Conservation (phyloP, 1,140 invertebrate genomes). For the Triops cancriformis region DNA sequence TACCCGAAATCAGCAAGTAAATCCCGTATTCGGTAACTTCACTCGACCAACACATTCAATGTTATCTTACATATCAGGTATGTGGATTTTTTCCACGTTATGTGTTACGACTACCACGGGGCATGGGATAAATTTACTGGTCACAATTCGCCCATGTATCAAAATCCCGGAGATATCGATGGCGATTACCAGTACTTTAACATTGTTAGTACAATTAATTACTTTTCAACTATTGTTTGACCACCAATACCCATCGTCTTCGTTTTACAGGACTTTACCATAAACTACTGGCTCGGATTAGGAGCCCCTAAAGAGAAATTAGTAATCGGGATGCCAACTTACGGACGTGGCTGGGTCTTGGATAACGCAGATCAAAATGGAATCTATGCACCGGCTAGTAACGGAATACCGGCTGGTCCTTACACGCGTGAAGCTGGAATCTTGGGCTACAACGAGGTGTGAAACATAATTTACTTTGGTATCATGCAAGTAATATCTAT, state of each 20-base stretch:
- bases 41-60: slow-evolving; percentile 37
- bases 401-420: slow-evolving; percentile 32
- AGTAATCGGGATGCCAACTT: slow-evolving; percentile 56
- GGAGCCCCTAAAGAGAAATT: slow-evolving; percentile 51
- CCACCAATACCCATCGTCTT: slow-evolving; percentile 16
- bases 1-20: slow-evolving; percentile 2
- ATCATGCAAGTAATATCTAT: too few species aligned
- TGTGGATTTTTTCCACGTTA: slow-evolving; percentile 44
- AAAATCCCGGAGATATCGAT: slow-evolving; percentile 34
- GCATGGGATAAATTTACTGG: slow-evolving; percentile 49
- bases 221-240: slow-evolving; percentile 17
- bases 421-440: background rate
- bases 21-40: slow-evolving; percentile 22
- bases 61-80: slow-evolving; percentile 37
- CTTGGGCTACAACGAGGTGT: slow-evolving; percentile 37
- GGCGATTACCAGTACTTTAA: slow-evolving; percentile 27
- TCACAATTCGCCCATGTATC: slow-evolving; percentile 51
- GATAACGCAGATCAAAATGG: slow-evolving; percentile 39
- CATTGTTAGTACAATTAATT: slow-evolving; percentile 19
- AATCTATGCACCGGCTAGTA: slow-evolving; percentile 42
- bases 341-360: slow-evolving; percentile 57
- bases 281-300: slow-evolving; percentile 44
- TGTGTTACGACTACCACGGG: slow-evolving; percentile 65
- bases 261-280: slow-evolving; percentile 32
- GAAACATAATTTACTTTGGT: too few species aligned